Evolutionary conservation across 2,888 invertebrate genomes (phyloP).

Genomic region (Calephelis perditalis): DNA sequence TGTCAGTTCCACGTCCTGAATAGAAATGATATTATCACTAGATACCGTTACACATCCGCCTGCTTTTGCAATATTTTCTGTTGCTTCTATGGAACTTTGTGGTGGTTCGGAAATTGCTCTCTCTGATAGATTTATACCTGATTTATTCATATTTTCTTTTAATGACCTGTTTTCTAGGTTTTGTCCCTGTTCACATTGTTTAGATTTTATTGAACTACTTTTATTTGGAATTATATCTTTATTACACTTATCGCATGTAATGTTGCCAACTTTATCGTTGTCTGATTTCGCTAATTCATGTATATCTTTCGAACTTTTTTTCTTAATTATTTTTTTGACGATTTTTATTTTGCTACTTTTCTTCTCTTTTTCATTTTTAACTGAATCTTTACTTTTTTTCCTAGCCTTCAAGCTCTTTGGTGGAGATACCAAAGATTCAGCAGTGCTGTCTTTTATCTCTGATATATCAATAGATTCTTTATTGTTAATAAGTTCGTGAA

Average conservation of each 20-base stretch:
- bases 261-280: neutral
- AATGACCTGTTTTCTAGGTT: neutral
- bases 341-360: slow-evolving; percentile 11
- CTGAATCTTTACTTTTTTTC: slow-evolving; percentile 2
- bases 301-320: slow-evolving; percentile 1
- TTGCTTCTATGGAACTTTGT: neutral
- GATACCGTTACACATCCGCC: neutral
- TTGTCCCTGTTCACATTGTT: neutral
- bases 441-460: neutral
- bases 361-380: slow-evolving; percentile 6
- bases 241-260: slow-evolving; percentile 12
- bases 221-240: slow-evolving; percentile 9
- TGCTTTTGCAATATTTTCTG: neutral
- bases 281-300: neutral
- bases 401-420: neutral
- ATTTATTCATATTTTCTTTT: neutral
- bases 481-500: slow-evolving; percentile 33
- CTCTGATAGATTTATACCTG: neutral
- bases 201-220: slow-evolving; percentile 2
- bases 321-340: slow-evolving; percentile 8
- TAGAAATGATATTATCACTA: neutral
- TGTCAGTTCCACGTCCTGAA: neutral
- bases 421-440: neutral
- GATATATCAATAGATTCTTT: slow-evolving; percentile 22
- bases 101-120: slow-evolving; percentile 5